phyloP scores from a whole-genome alignment of 2,113 vertebrate species.

The Anas platyrhynchos region DNA sequence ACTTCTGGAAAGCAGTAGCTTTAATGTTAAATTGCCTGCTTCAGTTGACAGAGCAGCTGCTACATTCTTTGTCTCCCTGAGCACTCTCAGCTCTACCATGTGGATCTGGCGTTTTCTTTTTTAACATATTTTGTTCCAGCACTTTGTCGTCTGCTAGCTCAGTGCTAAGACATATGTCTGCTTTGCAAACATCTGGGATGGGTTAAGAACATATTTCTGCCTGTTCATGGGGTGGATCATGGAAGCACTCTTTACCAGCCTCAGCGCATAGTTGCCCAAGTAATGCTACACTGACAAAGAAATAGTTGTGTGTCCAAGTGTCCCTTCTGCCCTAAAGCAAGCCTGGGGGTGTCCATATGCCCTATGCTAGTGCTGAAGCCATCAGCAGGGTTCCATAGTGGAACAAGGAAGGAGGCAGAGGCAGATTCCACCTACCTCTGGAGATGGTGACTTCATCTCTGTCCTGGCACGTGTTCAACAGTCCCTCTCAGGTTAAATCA shows the following conservation, averaged over 20 bases:
- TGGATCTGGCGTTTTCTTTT: conserved; percentile 11
- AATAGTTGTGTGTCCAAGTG: neutral
- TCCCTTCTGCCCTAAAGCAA: neutral
- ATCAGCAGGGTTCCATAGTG: neutral
- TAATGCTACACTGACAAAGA: neutral
- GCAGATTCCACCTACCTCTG: neutral
- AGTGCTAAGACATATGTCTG: neutral
- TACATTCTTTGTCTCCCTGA: conserved; percentile 45
- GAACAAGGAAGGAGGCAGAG: neutral
- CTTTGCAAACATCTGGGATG: conserved; percentile 34
- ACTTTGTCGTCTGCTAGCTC: conserved; percentile 2
- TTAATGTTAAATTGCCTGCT: conserved; percentile 36
- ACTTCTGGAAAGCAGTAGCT: conserved; percentile 49
- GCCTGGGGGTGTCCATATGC: neutral
- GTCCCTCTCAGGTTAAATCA: neutral
- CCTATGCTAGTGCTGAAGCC: neutral
- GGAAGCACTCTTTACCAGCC: neutral
- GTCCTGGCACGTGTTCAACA: neutral
- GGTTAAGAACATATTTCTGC: neutral
- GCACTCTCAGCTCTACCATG: conserved; percentile 35
- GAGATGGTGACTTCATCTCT: neutral
- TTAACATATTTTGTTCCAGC: neutral
- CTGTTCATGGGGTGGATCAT: neutral
- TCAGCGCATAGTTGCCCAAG: neutral
- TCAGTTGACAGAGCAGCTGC: conserved; percentile 51